Conservation (phyloP, 2,113 vertebrate species). For the Rhea pennata region DNA sequence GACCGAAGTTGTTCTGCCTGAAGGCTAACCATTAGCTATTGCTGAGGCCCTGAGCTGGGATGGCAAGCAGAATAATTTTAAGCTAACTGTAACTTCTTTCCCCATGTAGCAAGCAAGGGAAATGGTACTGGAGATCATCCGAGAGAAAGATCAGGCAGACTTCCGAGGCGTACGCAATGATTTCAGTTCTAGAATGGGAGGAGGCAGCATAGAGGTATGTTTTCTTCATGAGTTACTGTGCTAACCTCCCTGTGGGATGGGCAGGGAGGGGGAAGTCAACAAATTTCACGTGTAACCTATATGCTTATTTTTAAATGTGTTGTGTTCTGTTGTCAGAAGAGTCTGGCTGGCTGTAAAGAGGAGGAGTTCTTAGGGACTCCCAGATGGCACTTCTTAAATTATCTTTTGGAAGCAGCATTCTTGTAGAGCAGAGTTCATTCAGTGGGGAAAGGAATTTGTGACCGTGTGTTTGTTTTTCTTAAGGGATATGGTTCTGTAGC, state of each 20-base stretch:
- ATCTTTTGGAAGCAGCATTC: slow-evolving; percentile 42
- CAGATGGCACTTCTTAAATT: slow-evolving; percentile 13
- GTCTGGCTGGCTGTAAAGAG: slow-evolving; percentile 19
- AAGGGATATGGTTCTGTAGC: not conserved
- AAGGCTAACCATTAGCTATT: not conserved
- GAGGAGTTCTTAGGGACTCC: slow-evolving; percentile 29
- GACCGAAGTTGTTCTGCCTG: not conserved
- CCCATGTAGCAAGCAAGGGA: slow-evolving; percentile 93
- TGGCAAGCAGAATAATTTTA: slow-evolving; percentile 14
- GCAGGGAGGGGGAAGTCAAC: slow-evolving; percentile 41
- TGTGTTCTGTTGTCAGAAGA: not conserved
- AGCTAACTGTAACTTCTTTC: slow-evolving; percentile 66
- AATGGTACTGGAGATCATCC: slow-evolving; percentile 96
- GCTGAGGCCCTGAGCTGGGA: not conserved
- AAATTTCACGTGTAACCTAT: slow-evolving; percentile 16
- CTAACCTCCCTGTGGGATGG: slow-evolving; percentile 59
- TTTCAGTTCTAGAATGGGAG: slow-evolving; percentile 90
- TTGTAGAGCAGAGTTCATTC: slow-evolving; percentile 28
- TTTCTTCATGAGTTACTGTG: slow-evolving; percentile 28
- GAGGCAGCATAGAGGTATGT: slow-evolving; percentile 93
- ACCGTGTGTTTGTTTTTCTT: slow-evolving; percentile 24
- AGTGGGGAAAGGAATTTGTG: slow-evolving; percentile 35
- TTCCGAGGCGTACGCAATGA: slow-evolving; percentile 89
- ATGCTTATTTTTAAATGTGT: not conserved
- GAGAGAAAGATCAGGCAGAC: slow-evolving; percentile 96